Evolutionary conservation across 2,113 vertebrate genomes (phyloP).

Genomic region (Myotis yumanensis): DNA sequence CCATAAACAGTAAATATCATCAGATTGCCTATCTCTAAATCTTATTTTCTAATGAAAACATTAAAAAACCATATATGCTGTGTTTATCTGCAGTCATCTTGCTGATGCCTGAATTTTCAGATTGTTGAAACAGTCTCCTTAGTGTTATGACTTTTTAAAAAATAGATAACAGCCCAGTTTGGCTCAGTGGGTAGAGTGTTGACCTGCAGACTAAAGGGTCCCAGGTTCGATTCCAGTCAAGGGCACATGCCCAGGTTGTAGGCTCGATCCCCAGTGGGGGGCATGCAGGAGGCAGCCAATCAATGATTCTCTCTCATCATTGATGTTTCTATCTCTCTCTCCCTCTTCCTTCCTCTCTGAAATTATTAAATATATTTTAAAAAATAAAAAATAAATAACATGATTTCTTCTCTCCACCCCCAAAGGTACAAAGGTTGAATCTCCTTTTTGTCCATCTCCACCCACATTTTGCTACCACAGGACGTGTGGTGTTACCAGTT

Average conservation of each 20-base stretch:
- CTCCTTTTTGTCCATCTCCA: not conserved
- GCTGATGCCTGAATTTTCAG: not conserved
- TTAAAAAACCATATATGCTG: not conserved
- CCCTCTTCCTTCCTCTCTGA: no score
- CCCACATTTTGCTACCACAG: not conserved
- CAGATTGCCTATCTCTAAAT: not conserved
- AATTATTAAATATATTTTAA: no score
- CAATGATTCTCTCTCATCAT: no score
- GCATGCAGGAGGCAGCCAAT: no score
- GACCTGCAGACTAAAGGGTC: no score
- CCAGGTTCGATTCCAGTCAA: no score
- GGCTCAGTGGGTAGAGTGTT: no score
- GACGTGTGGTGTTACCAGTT: not conserved
- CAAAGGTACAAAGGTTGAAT: not conserved
- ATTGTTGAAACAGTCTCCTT: conserved; percentile 3
- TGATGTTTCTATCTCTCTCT: no score
- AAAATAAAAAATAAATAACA: not conserved
- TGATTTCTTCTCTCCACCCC: not conserved
- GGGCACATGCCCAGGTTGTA: no score
- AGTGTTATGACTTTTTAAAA: not conserved
- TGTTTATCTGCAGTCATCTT: conserved; percentile 23
- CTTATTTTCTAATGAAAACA: conserved; percentile 50
- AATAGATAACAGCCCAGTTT: not conserved
- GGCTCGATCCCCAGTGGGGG: no score
- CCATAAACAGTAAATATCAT: not conserved